Evolutionary conservation across 2,113 vertebrate genomes (phyloP), one percentile per base, ranked within the genome.

Genomic region (Cyanoderma ruficeps): DNA sequence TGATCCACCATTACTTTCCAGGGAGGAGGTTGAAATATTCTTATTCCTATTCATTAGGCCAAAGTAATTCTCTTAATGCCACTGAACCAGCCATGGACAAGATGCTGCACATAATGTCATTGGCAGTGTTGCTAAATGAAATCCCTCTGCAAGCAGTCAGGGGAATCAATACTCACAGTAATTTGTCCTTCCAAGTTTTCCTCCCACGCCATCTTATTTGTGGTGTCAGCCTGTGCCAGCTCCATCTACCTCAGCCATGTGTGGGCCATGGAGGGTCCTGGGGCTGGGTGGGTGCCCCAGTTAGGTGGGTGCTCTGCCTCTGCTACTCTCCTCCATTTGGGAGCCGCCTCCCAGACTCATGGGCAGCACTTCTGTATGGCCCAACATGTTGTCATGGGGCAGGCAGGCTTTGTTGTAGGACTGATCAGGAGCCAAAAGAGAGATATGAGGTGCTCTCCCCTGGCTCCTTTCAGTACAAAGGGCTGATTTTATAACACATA

Each of bases 51-150:
- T 97, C 95, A 90, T 97, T 96, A 97, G 93, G 83, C 95, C 96
- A 97, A 96, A 98, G 94, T 94, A 97, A 98, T 97, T 97, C 97
- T 97, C 97, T 97, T 96, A 96, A 96, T 94, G 83, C 95, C 91
- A 83, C 90, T n/a, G 78, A 94, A 95, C 95, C 94, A 96, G 90
- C 95, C 71, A 90, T 63, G 92, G 96, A 96, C 95, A 97, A 97
- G 98, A 97, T 98, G 97, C 97, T 97, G 82, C 68, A 93, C 95
- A 61, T 93, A 96, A 96, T 94, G 97, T 97, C 97, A 96, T 89
- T 95, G 95, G 96, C 76, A 85, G 78, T 44, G 33, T 57, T 93
- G 72, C 96, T 97, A 98, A 97, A 89, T 97, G 94, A 97, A 98
- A 98, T 98, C 97, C 96, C 94, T 95, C 95, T 89, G 95, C 97